A percentile compares a stretch with the other conserved stretches of the same genome.
phyloP scores from a whole-genome alignment of 2,113 vertebrate species.

The Esox niger region DNA sequence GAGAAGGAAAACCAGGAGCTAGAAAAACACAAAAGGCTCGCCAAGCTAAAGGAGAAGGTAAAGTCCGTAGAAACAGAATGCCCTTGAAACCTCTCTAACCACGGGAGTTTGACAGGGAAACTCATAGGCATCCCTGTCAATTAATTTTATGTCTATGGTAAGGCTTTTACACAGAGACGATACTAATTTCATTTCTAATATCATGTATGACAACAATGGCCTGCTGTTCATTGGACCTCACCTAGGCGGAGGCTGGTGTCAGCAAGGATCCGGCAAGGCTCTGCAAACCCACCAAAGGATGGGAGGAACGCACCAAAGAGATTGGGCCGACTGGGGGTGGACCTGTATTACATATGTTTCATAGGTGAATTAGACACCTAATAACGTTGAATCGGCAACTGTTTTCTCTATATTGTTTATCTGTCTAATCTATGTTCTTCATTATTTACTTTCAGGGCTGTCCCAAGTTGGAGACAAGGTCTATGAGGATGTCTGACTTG shows the following conservation, averaged over 20 bases:
- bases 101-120: no score
- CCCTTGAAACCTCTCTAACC: no score
- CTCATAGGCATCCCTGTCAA: no score
- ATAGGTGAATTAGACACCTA: conserved; percentile 67
- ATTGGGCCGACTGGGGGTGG: conserved; percentile 57
- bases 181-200: no score
- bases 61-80: no score
- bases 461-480: conserved; percentile 82
- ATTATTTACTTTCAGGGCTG: conserved; percentile 67
- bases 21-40: conserved; percentile 75
- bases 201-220: no score
- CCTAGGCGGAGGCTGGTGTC: conserved; percentile 74
- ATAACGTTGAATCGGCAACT: neutral
- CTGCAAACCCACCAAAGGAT: conserved; percentile 72
- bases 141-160: no score
- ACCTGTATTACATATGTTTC: conserved; percentile 62
- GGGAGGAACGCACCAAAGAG: conserved; percentile 71
- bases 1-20: conserved; percentile 70
- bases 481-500: conserved; percentile 51
- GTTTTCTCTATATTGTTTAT: neutral
- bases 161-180: no score
- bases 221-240: neutral
- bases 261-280: conserved; percentile 70
- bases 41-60: conserved; percentile 84
- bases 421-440: neutral